Conservation (phyloP, 1,140 invertebrate species). For the Macrobrachium rosenbergii region DNA sequence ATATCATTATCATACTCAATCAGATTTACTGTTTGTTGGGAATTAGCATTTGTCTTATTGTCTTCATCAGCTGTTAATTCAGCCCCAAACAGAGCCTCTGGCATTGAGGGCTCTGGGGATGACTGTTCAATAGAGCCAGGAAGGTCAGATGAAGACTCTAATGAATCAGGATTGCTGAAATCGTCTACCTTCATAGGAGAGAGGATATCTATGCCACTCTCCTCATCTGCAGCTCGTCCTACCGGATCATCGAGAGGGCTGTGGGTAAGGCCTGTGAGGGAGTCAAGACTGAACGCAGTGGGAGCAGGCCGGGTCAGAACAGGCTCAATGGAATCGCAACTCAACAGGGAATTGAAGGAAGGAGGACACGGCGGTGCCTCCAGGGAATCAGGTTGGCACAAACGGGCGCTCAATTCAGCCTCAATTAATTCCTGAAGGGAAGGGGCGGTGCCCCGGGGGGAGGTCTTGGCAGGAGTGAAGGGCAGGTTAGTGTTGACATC, state of each 20-base stretch:
- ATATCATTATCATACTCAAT: too few relatives aligned
- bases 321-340: slow-evolving; percentile 55
- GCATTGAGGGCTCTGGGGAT: slow-evolving; percentile 25
- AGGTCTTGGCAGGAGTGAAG: slow-evolving; percentile 41
- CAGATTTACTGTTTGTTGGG: too few relatives aligned
- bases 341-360: slow-evolving; percentile 33
- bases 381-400: slow-evolving; percentile 54
- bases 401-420: slow-evolving; percentile 47
- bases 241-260: slow-evolving; percentile 14
- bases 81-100: neutral
- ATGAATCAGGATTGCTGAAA: slow-evolving; percentile 49
- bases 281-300: neutral
- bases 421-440: slow-evolving; percentile 61
- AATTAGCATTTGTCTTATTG: too few relatives aligned
- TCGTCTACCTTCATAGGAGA: slow-evolving; percentile 53
- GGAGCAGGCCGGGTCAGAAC: neutral
- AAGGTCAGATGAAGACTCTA: slow-evolving; percentile 55
- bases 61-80: too few relatives aligned
- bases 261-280: slow-evolving; percentile 18
- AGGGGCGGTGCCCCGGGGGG: slow-evolving; percentile 47
- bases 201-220: slow-evolving; percentile 55
- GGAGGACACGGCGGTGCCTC: slow-evolving; percentile 37
- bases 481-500: slow-evolving; percentile 59
- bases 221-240: neutral
- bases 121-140: slow-evolving; percentile 7